Evolutionary conservation across 2,797 vertebrate species (phyloP).

Genomic region (Salarias fasciatus): DNA sequence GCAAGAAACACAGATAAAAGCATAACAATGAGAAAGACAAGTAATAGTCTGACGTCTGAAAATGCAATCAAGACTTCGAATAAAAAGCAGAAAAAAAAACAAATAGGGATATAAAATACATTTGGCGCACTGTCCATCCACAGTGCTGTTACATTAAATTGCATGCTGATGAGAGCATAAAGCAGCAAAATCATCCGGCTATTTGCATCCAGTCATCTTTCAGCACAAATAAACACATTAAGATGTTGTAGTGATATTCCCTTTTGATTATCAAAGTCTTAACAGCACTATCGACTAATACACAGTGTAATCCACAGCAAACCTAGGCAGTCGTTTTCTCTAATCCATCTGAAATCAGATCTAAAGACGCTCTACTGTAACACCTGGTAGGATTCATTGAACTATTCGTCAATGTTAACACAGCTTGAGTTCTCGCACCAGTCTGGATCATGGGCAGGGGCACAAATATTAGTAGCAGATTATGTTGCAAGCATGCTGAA

Average conservation of each 20-base stretch:
- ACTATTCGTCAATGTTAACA: conserved; percentile 41
- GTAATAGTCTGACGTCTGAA: conserved; percentile 18
- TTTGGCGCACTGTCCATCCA: conserved; percentile 45
- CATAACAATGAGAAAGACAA: conserved; percentile 13
- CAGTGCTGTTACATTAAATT: conserved; percentile 52
- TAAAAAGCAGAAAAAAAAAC: conserved; percentile 22
- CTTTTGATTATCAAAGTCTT: conserved; percentile 58
- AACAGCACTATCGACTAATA: conserved; percentile 52
- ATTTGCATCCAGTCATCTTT: conserved; percentile 35
- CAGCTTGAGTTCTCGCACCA: conserved; percentile 31
- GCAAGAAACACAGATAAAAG: conserved; percentile 32
- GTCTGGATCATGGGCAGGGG: conserved; percentile 15
- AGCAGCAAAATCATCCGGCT: conserved; percentile 39
- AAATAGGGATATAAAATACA: conserved; percentile 28
- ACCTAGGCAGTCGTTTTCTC: conserved; percentile 44
- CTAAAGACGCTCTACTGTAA: conserved; percentile 45
- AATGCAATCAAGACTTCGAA: conserved; percentile 6
- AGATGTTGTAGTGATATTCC: conserved; percentile 55
- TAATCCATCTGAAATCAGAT: conserved; percentile 35
- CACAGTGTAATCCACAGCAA: conserved; percentile 55
- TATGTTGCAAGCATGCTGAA: conserved; percentile 46
- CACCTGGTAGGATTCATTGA: conserved; percentile 25
- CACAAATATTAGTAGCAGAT: conserved; percentile 30
- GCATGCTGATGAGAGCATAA: conserved; percentile 47
- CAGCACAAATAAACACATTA: conserved; percentile 50